A percentile compares a stretch with the other conserved stretches of the same genome.
Conservation (phyloP, 2,888 invertebrate species). For the Drosophila lutescens region DNA sequence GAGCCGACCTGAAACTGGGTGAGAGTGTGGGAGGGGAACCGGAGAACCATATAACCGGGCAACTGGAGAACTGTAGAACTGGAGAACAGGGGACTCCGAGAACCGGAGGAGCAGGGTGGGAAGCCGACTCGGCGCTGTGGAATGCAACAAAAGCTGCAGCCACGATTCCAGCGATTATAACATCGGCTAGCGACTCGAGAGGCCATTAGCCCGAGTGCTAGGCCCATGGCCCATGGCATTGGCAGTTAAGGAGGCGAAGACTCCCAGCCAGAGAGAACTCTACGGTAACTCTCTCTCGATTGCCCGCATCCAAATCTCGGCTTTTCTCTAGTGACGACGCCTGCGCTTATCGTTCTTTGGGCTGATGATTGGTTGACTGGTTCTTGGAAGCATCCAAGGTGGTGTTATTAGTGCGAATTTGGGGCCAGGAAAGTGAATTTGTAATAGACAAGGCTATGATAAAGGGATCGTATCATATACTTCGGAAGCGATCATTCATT, state of each 20-base stretch:
- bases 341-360: conserved; percentile 48
- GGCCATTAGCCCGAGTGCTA: conserved; percentile 68
- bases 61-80: background rate
- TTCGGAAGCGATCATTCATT: background rate
- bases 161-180: conserved; percentile 58
- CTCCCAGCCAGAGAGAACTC: conserved; percentile 15
- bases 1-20: conserved; percentile 44
- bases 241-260: background rate
- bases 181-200: conserved; percentile 56
- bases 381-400: too few relatives aligned
- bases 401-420: background rate
- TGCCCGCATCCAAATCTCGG: background rate
- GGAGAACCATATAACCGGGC: background rate
- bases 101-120: background rate
- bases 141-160: conserved; percentile 42
- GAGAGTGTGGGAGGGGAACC: conserved; percentile 48
- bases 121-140: conserved; percentile 43
- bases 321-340: conserved; percentile 45
- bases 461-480: too few relatives aligned
- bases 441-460: background rate
- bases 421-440: background rate
- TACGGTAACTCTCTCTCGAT: conserved; percentile 16
- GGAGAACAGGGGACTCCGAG: conserved; percentile 6
- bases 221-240: conserved; percentile 19
- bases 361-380: conserved; percentile 3